Conservation (phyloP, 2,888 invertebrate species). For the Epinotia bilunana region DNA sequence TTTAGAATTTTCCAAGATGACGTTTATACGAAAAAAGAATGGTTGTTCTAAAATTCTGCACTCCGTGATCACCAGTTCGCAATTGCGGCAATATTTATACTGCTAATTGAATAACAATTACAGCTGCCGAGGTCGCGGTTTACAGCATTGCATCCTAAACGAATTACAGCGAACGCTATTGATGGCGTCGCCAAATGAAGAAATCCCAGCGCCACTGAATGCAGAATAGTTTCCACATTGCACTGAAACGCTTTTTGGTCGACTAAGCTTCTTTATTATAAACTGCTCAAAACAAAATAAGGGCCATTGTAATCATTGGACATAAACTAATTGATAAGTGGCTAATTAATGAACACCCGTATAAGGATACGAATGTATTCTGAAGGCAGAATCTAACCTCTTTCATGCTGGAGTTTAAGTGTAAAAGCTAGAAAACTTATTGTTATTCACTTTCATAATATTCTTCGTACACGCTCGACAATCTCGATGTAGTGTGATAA, state of each 20-base stretch:
- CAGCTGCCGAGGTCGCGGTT: constrained; percentile 23
- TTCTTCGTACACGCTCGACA: too few species aligned
- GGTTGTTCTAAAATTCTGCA: background rate
- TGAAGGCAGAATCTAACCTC: too few species aligned
- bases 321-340: too few species aligned
- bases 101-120: constrained; percentile 32
- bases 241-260: constrained; percentile 24
- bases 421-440: too few species aligned
- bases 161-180: constrained; percentile 19
- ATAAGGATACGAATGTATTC: too few species aligned
- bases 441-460: background rate
- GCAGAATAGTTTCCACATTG: constrained; percentile 30
- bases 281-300: too few species aligned
- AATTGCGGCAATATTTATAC: constrained; percentile 13
- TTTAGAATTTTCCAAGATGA: too few species aligned
- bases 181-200: constrained; percentile 31
- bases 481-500: too few species aligned
- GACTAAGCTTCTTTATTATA: constrained; percentile 12
- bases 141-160: constrained; percentile 11
- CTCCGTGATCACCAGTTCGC: background rate
- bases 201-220: constrained; percentile 31
- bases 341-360: too few species aligned
- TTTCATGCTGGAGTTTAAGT: too few species aligned
- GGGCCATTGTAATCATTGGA: too few species aligned
- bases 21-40: too few species aligned